Conservation (phyloP, 2,113 vertebrate genomes). For the Psilopsiagon aurifrons region DNA sequence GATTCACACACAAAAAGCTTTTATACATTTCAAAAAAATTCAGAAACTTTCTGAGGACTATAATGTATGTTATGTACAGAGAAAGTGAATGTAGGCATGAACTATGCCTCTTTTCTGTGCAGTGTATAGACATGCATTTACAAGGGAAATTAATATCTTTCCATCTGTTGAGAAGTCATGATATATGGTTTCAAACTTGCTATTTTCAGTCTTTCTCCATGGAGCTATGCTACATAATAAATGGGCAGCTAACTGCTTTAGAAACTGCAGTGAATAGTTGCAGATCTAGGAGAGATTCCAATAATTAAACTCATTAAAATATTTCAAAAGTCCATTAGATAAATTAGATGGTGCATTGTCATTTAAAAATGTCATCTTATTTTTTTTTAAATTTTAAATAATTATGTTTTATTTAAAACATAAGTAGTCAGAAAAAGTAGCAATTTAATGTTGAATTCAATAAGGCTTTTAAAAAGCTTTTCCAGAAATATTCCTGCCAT, state of each 20-base stretch:
- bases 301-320: not conserved
- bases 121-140: not conserved
- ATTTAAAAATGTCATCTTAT: not conserved
- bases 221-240: not conserved
- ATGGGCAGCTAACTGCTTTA: not conserved
- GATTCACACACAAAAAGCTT: not conserved
- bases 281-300: not conserved
- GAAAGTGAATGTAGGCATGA: not conserved
- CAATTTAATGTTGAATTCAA: not conserved
- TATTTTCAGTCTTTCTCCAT: not conserved
- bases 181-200: not conserved
- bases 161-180: not conserved
- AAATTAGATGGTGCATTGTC: not conserved
- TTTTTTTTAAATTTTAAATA: not conserved
- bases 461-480: not conserved
- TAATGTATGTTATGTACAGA: fast-evolving
- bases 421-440: not conserved
- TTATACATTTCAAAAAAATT: not conserved
- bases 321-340: not conserved
- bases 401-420: not conserved
- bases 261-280: not conserved
- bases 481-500: not conserved
- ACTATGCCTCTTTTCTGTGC: not conserved
- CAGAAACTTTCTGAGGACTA: not conserved
- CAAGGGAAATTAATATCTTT: not conserved